phyloP scores from a whole-genome alignment of 1,140 invertebrate species.

The Popillia japonica region DNA sequence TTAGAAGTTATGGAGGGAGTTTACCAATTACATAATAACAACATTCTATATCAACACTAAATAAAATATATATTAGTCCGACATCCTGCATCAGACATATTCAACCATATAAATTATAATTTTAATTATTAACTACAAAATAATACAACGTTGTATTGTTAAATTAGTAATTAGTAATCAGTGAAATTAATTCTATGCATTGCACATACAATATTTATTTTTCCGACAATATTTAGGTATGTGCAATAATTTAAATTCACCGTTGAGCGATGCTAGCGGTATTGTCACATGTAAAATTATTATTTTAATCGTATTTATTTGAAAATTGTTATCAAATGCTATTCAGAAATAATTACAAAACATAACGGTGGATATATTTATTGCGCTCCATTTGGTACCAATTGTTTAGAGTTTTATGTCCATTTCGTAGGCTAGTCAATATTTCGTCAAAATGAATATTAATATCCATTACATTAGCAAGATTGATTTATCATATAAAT shows the following conservation, averaged over 20 bases:
- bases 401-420: not conserved
- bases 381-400: not conserved
- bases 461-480: not conserved
- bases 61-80: no score
- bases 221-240: not conserved
- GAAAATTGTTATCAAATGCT: not conserved
- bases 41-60: no score
- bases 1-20: no score
- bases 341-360: not conserved
- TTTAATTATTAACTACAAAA: no score
- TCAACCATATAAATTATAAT: no score
- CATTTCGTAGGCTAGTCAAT: not conserved
- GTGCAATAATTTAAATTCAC: not conserved
- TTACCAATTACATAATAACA: no score
- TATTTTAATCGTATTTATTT: not conserved
- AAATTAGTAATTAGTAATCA: not conserved
- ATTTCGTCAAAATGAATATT: not conserved
- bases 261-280: not conserved
- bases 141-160: no score
- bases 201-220: constrained; percentile 1
- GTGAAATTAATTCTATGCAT: not conserved
- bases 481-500: constrained; percentile 1
- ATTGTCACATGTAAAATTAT: not conserved
- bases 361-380: not conserved
- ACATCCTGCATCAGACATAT: no score